These are phyloP conservation scores for Desmodus rotundus DNA, from an alignment of 2,113 vertebrate species.

Conservation along the genomic window DNA sequence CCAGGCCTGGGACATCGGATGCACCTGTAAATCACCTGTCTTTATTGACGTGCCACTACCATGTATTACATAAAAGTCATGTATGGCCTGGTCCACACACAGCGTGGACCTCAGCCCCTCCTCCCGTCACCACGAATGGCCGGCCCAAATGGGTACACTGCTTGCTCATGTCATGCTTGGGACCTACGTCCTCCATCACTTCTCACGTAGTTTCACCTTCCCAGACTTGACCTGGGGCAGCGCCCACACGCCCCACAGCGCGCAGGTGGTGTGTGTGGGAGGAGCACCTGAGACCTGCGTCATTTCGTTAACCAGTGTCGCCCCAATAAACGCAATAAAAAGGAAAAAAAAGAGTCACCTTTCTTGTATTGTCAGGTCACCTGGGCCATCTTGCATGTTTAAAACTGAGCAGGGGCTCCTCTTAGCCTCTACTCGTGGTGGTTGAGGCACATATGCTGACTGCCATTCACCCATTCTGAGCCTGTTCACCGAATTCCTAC, in stretches of 20 bases:
- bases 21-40: neutral
- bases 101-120: neutral
- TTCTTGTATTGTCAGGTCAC: fast-evolving
- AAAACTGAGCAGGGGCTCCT: neutral
- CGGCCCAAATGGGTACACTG: neutral
- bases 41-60: neutral
- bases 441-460: too few relatives aligned
- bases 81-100: neutral
- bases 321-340: too few relatives aligned
- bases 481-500: neutral
- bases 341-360: neutral
- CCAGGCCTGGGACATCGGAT: neutral
- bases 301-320: too few relatives aligned
- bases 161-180: neutral
- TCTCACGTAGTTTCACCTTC: neutral
- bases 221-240: too few relatives aligned
- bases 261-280: too few relatives aligned
- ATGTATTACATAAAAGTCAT: neutral
- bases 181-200: neutral
- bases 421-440: too few relatives aligned
- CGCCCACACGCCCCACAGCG: too few relatives aligned
- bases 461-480: neutral
- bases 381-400: neutral
- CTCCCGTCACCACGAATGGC: neutral
- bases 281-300: too few relatives aligned